phyloP scores from a whole-genome alignment of 92 coral and sea anemone genomes.

The Epizoanthus ramosus region DNA sequence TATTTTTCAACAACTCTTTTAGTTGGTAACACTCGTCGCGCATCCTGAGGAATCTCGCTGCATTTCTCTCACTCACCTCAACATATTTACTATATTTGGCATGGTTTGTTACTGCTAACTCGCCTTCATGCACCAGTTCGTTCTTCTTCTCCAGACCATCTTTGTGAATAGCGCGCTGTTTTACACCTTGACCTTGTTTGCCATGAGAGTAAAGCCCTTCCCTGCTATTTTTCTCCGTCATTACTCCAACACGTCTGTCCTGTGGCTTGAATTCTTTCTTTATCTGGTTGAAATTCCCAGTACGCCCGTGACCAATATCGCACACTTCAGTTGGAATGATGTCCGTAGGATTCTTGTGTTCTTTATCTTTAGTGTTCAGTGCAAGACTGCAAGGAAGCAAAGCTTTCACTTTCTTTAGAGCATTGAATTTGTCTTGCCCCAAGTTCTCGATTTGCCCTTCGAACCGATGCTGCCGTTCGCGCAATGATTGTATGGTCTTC shows the following conservation, averaged over 20 bases:
- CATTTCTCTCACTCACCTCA: background rate
- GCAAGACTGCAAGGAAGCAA: too few relatives aligned
- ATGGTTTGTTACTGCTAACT: background rate
- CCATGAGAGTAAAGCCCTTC: background rate
- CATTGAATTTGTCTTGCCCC: too few relatives aligned
- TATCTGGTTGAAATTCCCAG: too few relatives aligned
- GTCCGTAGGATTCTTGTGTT: too few relatives aligned
- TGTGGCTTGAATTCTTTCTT: too few relatives aligned
- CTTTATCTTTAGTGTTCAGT: too few relatives aligned
- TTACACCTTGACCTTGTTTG: background rate
- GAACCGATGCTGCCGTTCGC: background rate
- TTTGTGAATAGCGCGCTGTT: background rate
- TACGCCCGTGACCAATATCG: too few relatives aligned
- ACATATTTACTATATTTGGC: background rate
- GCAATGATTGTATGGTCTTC: background rate
- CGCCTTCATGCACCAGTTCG: background rate
- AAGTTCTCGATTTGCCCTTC: background rate
- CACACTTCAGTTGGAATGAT: too few relatives aligned
- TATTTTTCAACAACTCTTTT: background rate
- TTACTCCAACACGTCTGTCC: too few relatives aligned
- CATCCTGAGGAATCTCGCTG: background rate
- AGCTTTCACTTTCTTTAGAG: too few relatives aligned
- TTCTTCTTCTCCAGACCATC: background rate
- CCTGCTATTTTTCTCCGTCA: background rate
- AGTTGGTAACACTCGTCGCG: background rate